Evolutionary conservation across 1,140 invertebrate genomes (phyloP), one percentile per base, ranked within the genome.

Genomic region (Babylonia areolata): DNA sequence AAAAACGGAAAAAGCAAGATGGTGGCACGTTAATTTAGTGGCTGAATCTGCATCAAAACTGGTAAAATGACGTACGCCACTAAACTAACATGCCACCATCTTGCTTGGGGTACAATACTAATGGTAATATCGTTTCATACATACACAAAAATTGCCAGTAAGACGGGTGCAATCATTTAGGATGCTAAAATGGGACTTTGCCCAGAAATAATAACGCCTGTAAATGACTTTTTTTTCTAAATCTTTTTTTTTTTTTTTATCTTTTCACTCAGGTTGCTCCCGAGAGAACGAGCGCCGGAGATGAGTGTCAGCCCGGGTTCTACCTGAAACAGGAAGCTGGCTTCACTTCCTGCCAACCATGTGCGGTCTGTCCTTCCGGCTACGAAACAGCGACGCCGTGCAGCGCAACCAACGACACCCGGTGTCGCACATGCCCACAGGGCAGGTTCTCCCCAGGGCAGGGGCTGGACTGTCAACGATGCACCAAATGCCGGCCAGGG

Each of bases 301-400:
- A 23, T 6, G 23, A 11, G 1, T 82, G 81, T 82, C 31, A 35
- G 28, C 33, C 33, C 2, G 82, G 82, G 28, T 84, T 84, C 64
- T 84, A 75, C 69, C 35, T 71, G 1, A n/a, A 20, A 0, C 33
- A 40, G 28, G 37, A 84, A 84, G 64, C 54, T 6, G 51, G n/a
- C 37, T 64, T 6, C 2, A 31, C 37, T 31, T 40, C 35, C 69
- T 84, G 82, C 31, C 64, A 17, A 17, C n/a, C 58, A 42, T 84
- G 82, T 51, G 69, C 58, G 20, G 82, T 46, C 31, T 84, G 82
- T 46, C 82, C 64, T 9, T n/a, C 69, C 11, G 82, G 82, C 39
- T 33, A 73, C 40, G 35, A 42, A 39, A 31, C 28, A 23, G 46
- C 58, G 15, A 20, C 82, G 17, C 64, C 69, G 20, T 84, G 82